Percentiles rank a stretch among this genome's conserved stretches.
Evolutionary conservation across 2,888 invertebrate species (phyloP).

Genomic region (Hypomecis atomaria): DNA sequence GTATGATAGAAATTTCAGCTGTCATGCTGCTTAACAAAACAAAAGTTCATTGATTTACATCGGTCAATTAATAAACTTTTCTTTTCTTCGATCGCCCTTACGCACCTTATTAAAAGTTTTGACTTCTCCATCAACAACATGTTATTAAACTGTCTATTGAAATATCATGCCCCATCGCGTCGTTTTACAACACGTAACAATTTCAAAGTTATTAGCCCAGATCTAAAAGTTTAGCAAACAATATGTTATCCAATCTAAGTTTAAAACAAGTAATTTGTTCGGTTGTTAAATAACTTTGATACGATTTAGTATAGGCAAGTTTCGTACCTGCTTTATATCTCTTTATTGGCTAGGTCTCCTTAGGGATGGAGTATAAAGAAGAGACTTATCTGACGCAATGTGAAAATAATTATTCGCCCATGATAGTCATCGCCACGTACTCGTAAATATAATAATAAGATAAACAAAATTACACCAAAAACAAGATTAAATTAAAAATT

Average conservation of each 20-base stretch:
- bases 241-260: conserved; percentile 56
- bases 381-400: no score
- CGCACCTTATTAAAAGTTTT: not conserved
- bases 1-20: no score
- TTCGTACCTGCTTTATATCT: not conserved
- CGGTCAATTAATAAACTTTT: no score
- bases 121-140: not conserved
- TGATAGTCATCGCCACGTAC: no score
- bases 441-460: no score
- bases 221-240: conserved; percentile 50
- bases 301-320: conserved; percentile 39
- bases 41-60: no score
- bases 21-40: no score
- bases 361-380: not conserved
- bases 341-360: not conserved
- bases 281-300: conserved; percentile 53
- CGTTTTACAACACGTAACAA: conserved; percentile 8
- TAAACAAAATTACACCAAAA: no score
- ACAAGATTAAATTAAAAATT: no score
- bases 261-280: conserved; percentile 55
- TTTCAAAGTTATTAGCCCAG: conserved; percentile 38
- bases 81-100: no score
- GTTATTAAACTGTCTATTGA: not conserved
- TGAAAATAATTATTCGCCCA: no score
- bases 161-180: conserved; percentile 1